Base-by-base conservation (phyloP, 1,140 invertebrate species). In the Paramacrobiotus metropolitanus region DNA sequence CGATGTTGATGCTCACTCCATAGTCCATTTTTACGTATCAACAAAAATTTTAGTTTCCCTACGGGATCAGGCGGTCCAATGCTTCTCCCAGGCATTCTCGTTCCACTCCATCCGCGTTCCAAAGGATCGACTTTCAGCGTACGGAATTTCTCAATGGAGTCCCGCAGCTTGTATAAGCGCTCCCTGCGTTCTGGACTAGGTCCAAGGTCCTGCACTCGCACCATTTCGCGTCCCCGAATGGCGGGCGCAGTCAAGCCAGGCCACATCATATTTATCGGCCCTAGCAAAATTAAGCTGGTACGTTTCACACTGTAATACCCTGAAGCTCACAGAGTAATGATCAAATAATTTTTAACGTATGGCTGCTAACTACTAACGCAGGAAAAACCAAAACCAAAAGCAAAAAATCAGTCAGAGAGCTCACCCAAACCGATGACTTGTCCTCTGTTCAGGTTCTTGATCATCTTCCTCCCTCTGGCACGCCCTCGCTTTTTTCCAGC, bases 401-500 rank as follows among this genome's bases (percentile, higher is more conserved):
- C n/a, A n/a, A n/a, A n/a, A n/a, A n/a, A n/a, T n/a, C n/a, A n/a
- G n/a, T n/a, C n/a, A n/a, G n/a, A 60, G 3, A 60, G 18, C 72
- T 73, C 69, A 72, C 89, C 89, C 18, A 81, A 70, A 59, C 93
- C 93, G 69, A 97, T 83, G 1, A 81, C 68, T 76, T 97, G 90
- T 0, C 91, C 92, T 66, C 74, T 80, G 70, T 96, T 94, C 30
- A 98, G 78, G 77, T 96, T 82, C 70, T 84, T 85, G 18, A 79
- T 77, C 21, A 79, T 73, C 68, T 80, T 84, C 63, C 78, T 81
- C 15, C 83, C 81, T 29, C 79, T 73, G 60, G 83, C 83, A 74
- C 94, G 81, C 62, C 94, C 94, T 76, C 91, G 81, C 70, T 90
- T 91, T 67, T 78, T 83, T 64, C 94, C 93, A 65, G 90, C 85